phyloP scores from a whole-genome alignment of 2,113 vertebrate species.

The Eubucco bourcierii region DNA sequence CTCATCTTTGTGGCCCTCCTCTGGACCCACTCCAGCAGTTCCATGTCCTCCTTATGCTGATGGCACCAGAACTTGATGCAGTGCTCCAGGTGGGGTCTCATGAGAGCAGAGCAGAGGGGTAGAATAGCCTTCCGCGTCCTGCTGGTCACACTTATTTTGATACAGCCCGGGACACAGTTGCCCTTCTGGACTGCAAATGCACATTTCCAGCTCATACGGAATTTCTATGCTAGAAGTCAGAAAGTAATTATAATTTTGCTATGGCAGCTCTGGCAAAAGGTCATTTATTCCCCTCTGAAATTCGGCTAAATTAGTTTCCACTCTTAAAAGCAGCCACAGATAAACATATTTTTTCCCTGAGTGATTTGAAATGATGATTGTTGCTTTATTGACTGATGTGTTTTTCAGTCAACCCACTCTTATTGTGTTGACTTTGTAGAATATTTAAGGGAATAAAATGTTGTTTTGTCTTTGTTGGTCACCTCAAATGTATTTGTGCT shows the following conservation, averaged over 20 bases:
- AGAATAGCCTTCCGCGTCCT: too few species aligned
- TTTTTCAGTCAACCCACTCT: background rate
- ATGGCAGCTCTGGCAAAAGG: background rate
- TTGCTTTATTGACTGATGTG: conserved; percentile 14
- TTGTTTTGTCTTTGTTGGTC: conserved; percentile 14
- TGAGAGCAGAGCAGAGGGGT: too few species aligned
- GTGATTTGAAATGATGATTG: background rate
- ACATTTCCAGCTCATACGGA: too few species aligned
- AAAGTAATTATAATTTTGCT: background rate
- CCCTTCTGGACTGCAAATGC: too few species aligned
- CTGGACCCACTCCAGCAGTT: too few species aligned
- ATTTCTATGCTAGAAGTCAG: background rate
- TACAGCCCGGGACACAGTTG: too few species aligned
- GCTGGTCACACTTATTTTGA: too few species aligned
- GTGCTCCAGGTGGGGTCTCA: too few species aligned
- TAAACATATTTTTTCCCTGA: conserved; percentile 33
- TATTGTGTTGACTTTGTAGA: conserved; percentile 1
- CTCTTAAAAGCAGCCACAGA: conserved; percentile 10
- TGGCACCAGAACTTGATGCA: too few species aligned
- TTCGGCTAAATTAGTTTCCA: conserved; percentile 15
- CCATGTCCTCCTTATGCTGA: too few species aligned
- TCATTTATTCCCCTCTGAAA: conserved; percentile 6
- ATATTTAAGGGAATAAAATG: conserved; percentile 7
- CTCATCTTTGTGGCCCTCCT: too few species aligned
- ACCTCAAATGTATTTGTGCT: background rate